Conservation (phyloP, 2,888 invertebrate species). For the Mycalesis mineus region DNA sequence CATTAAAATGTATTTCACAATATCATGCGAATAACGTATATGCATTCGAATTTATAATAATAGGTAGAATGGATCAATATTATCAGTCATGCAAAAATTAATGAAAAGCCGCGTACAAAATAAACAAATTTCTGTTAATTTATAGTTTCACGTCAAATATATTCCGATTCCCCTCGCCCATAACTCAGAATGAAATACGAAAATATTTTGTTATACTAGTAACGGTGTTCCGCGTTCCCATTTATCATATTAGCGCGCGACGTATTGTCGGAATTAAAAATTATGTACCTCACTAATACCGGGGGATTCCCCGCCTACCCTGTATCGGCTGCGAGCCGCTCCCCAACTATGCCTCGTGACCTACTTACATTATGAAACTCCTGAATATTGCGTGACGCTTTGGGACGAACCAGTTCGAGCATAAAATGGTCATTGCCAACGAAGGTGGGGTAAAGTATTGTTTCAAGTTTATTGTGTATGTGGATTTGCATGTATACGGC, state of each 20-base stretch:
- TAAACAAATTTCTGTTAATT: background rate
- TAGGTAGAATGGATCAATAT: no score
- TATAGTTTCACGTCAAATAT: background rate
- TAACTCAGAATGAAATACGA: background rate
- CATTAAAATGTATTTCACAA: no score
- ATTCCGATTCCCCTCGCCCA: slow-evolving; percentile 1
- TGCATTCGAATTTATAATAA: no score
- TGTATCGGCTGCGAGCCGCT: slow-evolving; percentile 28
- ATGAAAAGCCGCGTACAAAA: background rate
- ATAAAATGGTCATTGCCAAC: background rate
- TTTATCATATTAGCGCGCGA: slow-evolving; percentile 15
- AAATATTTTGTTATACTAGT: slow-evolving; percentile 4
- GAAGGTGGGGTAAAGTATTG: background rate
- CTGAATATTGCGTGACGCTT: slow-evolving; percentile 26
- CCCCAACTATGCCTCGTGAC: slow-evolving; percentile 49
- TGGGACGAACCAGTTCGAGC: background rate
- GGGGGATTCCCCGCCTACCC: slow-evolving; percentile 36
- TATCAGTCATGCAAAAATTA: background rate
- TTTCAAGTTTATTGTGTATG: background rate
- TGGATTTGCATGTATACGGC: no score
- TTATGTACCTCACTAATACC: slow-evolving; percentile 24
- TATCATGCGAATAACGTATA: no score
- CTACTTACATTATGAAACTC: slow-evolving; percentile 46
- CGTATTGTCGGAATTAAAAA: slow-evolving; percentile 23
- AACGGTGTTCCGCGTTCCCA: slow-evolving; percentile 1